Evolutionary conservation across 2,113 vertebrate genomes (phyloP).

Genomic region (Oryctolagus cuniculus): DNA sequence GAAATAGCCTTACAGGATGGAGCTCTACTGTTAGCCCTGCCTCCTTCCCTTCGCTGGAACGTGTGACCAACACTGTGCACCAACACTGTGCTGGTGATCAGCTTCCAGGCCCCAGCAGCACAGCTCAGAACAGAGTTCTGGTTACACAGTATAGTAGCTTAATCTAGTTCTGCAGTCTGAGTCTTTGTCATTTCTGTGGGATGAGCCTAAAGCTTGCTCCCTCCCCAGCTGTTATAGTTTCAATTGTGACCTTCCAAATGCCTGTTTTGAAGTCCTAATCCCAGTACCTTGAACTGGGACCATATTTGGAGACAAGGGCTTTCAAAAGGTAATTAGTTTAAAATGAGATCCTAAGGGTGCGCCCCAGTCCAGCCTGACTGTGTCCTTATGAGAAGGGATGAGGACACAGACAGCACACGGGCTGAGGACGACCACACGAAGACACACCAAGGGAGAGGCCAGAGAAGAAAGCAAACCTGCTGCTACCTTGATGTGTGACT

Average conservation of each 20-base stretch:
- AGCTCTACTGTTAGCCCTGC: background rate
- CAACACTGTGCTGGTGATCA: fast-evolving
- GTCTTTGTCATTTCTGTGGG: background rate
- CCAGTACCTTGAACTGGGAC: background rate
- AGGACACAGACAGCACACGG: background rate
- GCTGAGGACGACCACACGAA: background rate
- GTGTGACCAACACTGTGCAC: background rate
- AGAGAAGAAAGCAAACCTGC: background rate
- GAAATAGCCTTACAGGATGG: background rate
- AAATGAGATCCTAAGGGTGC: background rate
- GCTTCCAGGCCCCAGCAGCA: background rate
- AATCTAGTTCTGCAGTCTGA: background rate
- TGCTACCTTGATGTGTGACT: background rate
- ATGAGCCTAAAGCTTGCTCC: background rate
- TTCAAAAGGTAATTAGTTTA: background rate
- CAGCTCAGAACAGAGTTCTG: background rate
- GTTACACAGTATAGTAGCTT: background rate
- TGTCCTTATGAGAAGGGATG: background rate
- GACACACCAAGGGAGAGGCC: background rate
- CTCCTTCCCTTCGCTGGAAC: background rate
- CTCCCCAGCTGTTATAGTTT: background rate
- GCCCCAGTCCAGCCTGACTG: background rate
- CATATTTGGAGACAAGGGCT: too few species aligned
- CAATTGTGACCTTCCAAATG: background rate
- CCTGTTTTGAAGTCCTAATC: background rate